Conservation (phyloP, 2,888 invertebrate species). For the Ligdia adustata region DNA sequence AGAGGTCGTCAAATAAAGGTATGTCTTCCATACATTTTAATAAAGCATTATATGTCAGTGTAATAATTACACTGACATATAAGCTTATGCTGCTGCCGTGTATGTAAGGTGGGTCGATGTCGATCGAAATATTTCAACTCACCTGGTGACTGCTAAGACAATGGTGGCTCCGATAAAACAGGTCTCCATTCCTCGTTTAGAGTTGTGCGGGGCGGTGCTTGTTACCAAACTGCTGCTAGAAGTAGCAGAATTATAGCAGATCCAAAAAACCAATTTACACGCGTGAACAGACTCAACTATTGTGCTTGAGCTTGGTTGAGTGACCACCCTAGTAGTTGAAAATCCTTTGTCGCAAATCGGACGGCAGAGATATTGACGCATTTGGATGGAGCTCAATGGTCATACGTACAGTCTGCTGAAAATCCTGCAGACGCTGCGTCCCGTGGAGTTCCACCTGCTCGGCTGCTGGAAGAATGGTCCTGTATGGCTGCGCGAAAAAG, state of each 20-base stretch:
- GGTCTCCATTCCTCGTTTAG: neutral
- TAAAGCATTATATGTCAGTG: no score
- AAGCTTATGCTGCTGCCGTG: slow-evolving; percentile 96
- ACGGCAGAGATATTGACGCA: no score
- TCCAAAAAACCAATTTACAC: neutral
- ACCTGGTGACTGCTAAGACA: neutral
- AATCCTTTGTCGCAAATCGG: neutral
- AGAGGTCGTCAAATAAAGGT: slow-evolving; percentile 99
- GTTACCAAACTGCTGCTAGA: slow-evolving; percentile 99
- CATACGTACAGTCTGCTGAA: neutral
- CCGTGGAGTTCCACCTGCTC: no score
- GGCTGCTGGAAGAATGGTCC: neutral
- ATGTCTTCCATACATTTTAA: no score
- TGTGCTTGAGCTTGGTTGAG: neutral
- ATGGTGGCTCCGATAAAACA: neutral
- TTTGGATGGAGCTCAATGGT: no score
- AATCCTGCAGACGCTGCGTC: no score
- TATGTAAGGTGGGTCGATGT: slow-evolving; percentile 83
- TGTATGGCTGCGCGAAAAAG: neutral
- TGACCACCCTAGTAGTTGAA: neutral
- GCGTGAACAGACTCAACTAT: neutral
- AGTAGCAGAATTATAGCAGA: no score
- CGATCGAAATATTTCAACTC: neutral
- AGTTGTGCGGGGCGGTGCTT: slow-evolving; percentile 88
- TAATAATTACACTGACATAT: no score